A percentile compares a stretch with the other conserved stretches of the same genome.
phyloP scores from a whole-genome alignment of 2,888 invertebrate genomes.

The Agrilus biguttatus region DNA sequence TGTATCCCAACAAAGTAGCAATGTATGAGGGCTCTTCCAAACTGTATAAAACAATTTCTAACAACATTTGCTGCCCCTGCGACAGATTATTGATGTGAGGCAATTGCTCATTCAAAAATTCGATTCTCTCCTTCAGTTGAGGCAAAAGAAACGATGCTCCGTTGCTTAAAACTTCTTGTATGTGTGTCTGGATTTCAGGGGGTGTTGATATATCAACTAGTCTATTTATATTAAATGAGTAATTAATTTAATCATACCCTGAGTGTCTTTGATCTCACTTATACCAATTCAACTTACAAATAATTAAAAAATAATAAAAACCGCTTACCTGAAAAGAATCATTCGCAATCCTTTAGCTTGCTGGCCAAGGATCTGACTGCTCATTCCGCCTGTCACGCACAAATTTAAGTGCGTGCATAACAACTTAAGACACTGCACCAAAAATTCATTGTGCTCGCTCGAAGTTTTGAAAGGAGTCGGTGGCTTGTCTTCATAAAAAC shows the following conservation, averaged over 20 bases:
- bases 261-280: too few species aligned
- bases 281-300: too few species aligned
- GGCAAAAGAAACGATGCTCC: constrained; percentile 45
- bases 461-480: constrained; percentile 34
- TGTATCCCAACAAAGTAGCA: constrained; percentile 38
- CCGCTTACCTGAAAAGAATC: constrained; percentile 36
- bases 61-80: constrained; percentile 44
- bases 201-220: constrained; percentile 34
- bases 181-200: constrained; percentile 35
- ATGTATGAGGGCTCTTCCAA: constrained; percentile 45
- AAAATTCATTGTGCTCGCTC: constrained; percentile 40
- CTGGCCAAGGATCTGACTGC: constrained; percentile 33
- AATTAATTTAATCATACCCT: too few species aligned
- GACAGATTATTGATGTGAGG: constrained; percentile 37
- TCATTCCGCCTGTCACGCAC: constrained; percentile 36
- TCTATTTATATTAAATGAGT: constrained; percentile 16
- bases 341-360: constrained; percentile 39
- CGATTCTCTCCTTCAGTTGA: constrained; percentile 41
- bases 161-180: constrained; percentile 40
- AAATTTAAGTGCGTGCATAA: constrained; percentile 43
- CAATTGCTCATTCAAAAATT: constrained; percentile 39
- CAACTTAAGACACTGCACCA: constrained; percentile 39
- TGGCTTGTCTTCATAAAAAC: constrained; percentile 30
- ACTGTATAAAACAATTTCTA: constrained; percentile 43
- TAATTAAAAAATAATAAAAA: not conserved